These are phyloP conservation scores for Macrochelys suwanniensis DNA, from an alignment of 2,797 vertebrate genomes.

Conservation along the genomic window DNA sequence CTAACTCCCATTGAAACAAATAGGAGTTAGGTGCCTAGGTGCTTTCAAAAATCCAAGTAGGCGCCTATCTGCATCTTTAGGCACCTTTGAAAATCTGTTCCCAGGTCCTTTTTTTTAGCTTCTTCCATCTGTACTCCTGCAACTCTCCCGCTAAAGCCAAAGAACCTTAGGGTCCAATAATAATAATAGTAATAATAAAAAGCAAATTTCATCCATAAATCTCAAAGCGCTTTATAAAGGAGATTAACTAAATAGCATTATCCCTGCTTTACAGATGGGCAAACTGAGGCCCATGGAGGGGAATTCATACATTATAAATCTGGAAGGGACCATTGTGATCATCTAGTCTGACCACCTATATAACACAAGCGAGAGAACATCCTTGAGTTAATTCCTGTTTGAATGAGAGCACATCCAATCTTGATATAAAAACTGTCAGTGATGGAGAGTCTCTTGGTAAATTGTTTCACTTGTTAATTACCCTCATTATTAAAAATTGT, in stretches of 20 bases:
- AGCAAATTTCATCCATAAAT: not conserved
- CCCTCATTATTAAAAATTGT: not conserved
- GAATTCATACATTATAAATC: not conserved
- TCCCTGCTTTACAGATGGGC: not conserved
- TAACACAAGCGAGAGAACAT: not conserved
- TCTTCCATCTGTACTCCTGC: not conserved
- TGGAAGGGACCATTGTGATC: not conserved
- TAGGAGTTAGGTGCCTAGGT: rapidly evolving
- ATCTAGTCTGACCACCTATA: not conserved
- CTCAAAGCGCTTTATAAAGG: not conserved
- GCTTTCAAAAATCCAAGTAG: rapidly evolving
- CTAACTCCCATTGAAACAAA: not conserved
- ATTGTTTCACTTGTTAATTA: not conserved
- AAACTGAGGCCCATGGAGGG: rapidly evolving
- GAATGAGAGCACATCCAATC: not conserved
- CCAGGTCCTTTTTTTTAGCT: not conserved
- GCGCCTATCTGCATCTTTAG: not conserved
- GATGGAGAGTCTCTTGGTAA: rapidly evolving
- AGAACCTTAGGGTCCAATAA: not conserved
- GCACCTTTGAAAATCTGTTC: not conserved
- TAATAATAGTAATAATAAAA: not conserved
- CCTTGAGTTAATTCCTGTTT: not conserved
- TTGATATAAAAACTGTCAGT: rapidly evolving
- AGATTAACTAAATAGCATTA: not conserved
- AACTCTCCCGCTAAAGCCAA: not conserved